Percentiles rank a stretch among this genome's conserved stretches.
Conservation (phyloP, 2,888 invertebrate species). For the Corbicula japonica region DNA sequence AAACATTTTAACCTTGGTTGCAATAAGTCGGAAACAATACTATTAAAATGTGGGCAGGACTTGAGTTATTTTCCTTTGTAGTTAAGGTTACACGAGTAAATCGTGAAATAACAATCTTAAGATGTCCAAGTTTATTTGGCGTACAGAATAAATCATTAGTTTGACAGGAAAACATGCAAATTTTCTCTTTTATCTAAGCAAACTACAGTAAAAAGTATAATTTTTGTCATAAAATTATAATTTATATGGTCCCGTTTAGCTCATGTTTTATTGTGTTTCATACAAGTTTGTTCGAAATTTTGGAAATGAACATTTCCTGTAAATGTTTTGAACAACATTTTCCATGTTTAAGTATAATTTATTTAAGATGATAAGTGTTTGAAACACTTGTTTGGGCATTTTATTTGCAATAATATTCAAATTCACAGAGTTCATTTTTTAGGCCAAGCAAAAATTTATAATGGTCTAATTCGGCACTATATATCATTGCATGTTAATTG, state of each 20-base stretch:
- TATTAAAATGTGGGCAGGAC: slow-evolving; percentile 29
- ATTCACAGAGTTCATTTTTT: too few relatives aligned
- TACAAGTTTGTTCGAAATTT: slow-evolving; percentile 14
- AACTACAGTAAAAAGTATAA: slow-evolving; percentile 53
- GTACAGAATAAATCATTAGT: slow-evolving; percentile 61
- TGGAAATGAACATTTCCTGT: slow-evolving; percentile 46
- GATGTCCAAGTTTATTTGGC: slow-evolving; percentile 29
- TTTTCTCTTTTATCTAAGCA: slow-evolving; percentile 57
- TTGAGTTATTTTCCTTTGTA: slow-evolving; percentile 30
- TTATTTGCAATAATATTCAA: too few relatives aligned
- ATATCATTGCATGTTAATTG: too few relatives aligned
- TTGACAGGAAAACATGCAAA: slow-evolving; percentile 51
- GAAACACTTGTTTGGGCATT: background rate
- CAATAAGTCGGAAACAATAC: slow-evolving; percentile 2
- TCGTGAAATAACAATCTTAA: slow-evolving; percentile 29
- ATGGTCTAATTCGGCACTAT: too few relatives aligned
- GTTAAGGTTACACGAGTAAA: slow-evolving; percentile 30
- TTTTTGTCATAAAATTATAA: slow-evolving; percentile 68
- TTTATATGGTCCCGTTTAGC: slow-evolving; percentile 48
- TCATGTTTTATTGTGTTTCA: slow-evolving; percentile 40
- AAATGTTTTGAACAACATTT: slow-evolving; percentile 10
- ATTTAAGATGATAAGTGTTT: background rate
- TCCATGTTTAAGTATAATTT: slow-evolving; percentile 6
- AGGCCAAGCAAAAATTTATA: too few relatives aligned
- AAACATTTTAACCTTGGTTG: slow-evolving; percentile 6